Conservation (phyloP, 2,797 vertebrate species). For the Propithecus perrieri region DNA sequence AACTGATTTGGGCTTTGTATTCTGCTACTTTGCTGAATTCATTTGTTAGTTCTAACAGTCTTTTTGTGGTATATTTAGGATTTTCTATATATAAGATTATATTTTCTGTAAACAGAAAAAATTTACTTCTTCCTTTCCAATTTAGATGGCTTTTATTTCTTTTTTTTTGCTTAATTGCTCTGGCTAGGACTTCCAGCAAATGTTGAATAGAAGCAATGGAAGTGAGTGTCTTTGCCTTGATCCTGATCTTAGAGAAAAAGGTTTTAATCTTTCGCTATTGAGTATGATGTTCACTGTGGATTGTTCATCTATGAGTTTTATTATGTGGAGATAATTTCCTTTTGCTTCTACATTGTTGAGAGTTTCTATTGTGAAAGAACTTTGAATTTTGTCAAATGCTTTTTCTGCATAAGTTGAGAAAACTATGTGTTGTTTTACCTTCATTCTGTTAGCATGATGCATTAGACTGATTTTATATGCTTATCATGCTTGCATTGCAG, state of each 20-base stretch:
- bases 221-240: not conserved
- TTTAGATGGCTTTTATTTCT: not conserved
- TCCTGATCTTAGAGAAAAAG: not conserved
- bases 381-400: not conserved
- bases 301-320: not conserved
- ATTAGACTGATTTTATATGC: not conserved
- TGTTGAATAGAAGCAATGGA: not conserved
- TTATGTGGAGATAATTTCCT: not conserved
- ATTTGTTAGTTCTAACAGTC: not conserved
- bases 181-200: not conserved
- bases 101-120: not conserved
- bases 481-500: not conserved
- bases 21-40: not conserved
- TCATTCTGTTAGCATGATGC: not conserved
- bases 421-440: not conserved
- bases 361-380: not conserved
- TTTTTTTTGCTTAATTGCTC: not conserved
- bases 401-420: not conserved
- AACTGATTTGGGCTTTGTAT: not conserved
- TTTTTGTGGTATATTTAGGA: not conserved
- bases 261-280: not conserved
- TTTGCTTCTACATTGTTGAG: not conserved
- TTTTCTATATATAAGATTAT: not conserved
- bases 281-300: not conserved
- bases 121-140: not conserved